Conservation (phyloP, 2,113 vertebrate species). For the Dendrocopos noguchii region DNA sequence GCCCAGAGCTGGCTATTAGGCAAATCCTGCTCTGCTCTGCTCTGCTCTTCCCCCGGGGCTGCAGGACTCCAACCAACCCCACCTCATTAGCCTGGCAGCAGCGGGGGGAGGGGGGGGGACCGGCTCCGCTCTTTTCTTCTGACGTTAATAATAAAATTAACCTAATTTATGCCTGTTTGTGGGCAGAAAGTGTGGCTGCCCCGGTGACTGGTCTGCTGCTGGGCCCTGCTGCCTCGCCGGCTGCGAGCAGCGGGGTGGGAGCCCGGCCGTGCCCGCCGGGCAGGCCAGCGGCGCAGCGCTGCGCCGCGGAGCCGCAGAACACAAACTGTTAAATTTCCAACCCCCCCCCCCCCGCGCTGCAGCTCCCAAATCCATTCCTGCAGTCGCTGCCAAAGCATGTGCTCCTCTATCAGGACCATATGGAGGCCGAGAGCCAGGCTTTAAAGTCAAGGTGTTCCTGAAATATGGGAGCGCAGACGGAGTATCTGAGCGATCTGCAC, state of each 20-base stretch:
- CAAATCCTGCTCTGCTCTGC: constrained; percentile 4
- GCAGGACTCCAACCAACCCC: constrained; percentile 36
- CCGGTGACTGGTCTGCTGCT: neutral
- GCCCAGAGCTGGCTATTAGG: neutral
- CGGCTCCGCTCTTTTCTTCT: neutral
- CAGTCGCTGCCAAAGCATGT: constrained; percentile 30
- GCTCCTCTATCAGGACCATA: constrained; percentile 60
- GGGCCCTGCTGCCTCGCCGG: neutral
- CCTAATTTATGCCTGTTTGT: neutral
- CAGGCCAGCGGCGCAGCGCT: neutral
- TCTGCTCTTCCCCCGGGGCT: neutral
- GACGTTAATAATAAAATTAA: constrained; percentile 42
- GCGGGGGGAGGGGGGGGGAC: neutral
- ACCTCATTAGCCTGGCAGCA: constrained; percentile 40
- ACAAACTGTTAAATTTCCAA: constrained; percentile 46
- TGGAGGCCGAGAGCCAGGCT: constrained; percentile 34
- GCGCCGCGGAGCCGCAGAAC: neutral
- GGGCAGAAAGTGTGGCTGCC: neutral
- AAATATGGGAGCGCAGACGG: constrained; percentile 43
- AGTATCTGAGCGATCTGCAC: constrained; percentile 53
- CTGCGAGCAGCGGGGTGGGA: neutral
- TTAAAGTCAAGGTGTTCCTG: constrained; percentile 65
- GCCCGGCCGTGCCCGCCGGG: fast-evolving
- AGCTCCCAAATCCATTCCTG: constrained; percentile 4
- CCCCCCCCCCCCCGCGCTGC: neutral